A percentile compares a stretch with the other conserved stretches of the same genome.
Evolutionary conservation across 53 echinoderm and acorn worm genomes (phyloP).

Genomic region (Temnopleurus reevesii): DNA sequence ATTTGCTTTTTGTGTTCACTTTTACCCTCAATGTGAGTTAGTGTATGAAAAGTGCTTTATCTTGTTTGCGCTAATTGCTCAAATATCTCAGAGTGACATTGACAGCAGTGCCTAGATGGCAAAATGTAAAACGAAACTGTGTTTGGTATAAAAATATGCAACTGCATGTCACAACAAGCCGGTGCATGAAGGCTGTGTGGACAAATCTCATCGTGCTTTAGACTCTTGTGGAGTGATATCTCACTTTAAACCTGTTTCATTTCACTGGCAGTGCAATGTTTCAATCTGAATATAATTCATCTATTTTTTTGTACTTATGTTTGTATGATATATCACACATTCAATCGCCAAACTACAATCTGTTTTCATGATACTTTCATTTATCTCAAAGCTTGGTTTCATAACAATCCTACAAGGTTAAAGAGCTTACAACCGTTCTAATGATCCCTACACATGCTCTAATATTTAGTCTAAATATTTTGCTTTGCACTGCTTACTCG

Average conservation of each 20-base stretch:
- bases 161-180: not conserved
- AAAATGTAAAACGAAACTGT: not conserved
- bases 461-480: not conserved
- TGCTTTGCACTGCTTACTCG: conserved; percentile 25
- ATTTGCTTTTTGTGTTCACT: not conserved
- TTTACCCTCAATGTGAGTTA: not conserved
- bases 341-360: not conserved
- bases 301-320: not conserved
- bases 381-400: not conserved
- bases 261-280: conserved; percentile 30
- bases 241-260: not conserved
- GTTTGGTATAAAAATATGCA: conserved; percentile 7
- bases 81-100: not conserved
- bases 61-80: not conserved
- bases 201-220: not conserved
- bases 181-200: not conserved
- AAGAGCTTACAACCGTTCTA: not conserved
- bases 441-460: not conserved
- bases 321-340: not conserved
- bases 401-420: not conserved
- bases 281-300: not conserved
- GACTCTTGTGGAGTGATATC: conserved; percentile 3
- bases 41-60: not conserved
- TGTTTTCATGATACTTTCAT: not conserved
- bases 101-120: not conserved